phyloP scores from a whole-genome alignment of 2,797 vertebrate species.

The Falco peregrinus region DNA sequence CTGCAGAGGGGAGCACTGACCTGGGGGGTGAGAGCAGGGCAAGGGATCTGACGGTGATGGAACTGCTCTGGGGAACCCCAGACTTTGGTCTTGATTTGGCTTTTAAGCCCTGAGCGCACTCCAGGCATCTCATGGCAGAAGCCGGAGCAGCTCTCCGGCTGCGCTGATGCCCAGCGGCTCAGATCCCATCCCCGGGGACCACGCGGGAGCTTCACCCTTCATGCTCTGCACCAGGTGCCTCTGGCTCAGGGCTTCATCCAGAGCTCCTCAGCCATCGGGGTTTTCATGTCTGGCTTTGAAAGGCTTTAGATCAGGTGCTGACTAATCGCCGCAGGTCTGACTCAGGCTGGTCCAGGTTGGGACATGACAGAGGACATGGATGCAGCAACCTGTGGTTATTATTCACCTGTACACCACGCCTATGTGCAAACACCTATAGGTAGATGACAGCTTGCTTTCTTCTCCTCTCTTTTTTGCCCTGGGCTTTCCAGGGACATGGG shows the following conservation, averaged over 20 bases:
- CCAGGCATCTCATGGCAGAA: neutral
- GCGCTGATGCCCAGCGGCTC: fast-evolving
- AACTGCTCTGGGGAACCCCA: neutral
- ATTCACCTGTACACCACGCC: neutral
- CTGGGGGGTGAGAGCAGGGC: neutral
- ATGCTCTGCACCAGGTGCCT: neutral
- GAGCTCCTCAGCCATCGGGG: neutral
- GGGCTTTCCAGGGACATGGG: neutral
- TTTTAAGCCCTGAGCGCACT: neutral
- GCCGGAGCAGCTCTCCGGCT: neutral
- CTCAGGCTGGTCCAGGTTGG: neutral
- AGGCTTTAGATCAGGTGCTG: neutral
- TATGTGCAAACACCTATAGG: neutral
- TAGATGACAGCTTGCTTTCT: neutral
- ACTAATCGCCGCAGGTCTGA: neutral
- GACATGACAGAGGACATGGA: neutral
- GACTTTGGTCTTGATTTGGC: neutral
- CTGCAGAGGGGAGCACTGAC: neutral
- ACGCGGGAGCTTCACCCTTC: fast-evolving
- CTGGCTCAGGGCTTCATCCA: neutral
- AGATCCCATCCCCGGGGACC: fast-evolving
- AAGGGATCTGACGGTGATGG: neutral
- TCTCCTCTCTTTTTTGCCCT: neutral
- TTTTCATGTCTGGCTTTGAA: neutral
- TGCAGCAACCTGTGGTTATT: neutral